Conservation (phyloP, 2,113 vertebrate species). For the Semicossyphus pulcher region DNA sequence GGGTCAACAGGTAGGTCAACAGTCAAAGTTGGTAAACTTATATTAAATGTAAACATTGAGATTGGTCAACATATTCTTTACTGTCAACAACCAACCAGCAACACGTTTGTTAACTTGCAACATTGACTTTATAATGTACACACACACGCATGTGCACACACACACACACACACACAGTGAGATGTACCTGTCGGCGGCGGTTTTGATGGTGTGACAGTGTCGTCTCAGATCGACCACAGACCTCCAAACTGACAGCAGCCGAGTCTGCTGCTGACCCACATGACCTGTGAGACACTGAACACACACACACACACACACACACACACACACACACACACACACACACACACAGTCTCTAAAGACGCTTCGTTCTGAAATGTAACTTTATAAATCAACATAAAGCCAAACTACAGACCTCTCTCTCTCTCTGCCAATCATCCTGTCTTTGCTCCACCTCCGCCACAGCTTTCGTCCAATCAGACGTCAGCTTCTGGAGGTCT, state of each 20-base stretch:
- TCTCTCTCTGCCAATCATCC: slow-evolving; percentile 85
- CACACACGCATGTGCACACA: no score
- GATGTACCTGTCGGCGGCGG: slow-evolving; percentile 88
- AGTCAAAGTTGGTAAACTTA: no score
- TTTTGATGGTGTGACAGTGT: slow-evolving; percentile 88
- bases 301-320: slow-evolving; percentile 42
- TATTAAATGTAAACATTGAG: no score
- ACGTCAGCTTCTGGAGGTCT: slow-evolving; percentile 87
- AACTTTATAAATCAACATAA: no score
- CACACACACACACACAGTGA: neutral
- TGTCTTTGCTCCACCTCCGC: slow-evolving; percentile 86
- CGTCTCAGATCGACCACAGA: slow-evolving; percentile 86
- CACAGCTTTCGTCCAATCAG: slow-evolving; percentile 88
- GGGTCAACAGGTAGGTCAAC: no score
- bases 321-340: slow-evolving; percentile 21
- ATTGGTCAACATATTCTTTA: no score
- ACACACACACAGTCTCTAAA: slow-evolving; percentile 16
- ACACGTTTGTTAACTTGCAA: no score
- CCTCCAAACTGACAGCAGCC: slow-evolving; percentile 86
- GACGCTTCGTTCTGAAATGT: no score
- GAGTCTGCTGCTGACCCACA: slow-evolving; percentile 80
- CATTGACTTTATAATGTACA: no score
- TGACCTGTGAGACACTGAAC: slow-evolving; percentile 81
- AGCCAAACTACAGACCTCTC: slow-evolving; percentile 70
- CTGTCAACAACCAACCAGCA: no score